phyloP scores from a whole-genome alignment of 2,113 vertebrate species.

The Petrocephalus microphthalmus region DNA sequence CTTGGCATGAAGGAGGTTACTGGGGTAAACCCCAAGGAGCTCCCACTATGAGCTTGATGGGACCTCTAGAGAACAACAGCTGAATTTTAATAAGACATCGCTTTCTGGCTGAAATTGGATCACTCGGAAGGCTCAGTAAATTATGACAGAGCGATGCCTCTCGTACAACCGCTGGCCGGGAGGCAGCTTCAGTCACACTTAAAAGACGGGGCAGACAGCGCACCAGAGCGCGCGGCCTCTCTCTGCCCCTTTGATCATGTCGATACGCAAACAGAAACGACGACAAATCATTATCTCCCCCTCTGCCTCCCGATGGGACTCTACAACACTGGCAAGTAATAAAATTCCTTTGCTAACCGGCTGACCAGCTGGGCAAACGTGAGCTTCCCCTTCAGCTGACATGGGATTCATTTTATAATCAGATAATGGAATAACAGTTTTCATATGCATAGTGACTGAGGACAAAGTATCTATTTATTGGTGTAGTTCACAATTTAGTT shows the following conservation, averaged over 20 bases:
- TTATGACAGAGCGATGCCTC: background rate
- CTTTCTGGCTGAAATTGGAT: slow-evolving; percentile 9
- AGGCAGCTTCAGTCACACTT: background rate
- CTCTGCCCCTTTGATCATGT: background rate
- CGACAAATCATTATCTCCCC: background rate
- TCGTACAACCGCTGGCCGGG: background rate
- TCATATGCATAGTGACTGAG: background rate
- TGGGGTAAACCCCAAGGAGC: slow-evolving; percentile 3
- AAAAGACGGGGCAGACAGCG: background rate
- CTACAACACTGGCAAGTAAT: background rate
- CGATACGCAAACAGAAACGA: slow-evolving; percentile 4
- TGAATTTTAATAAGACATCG: slow-evolving; percentile 12
- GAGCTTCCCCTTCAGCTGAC: background rate
- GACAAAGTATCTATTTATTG: background rate
- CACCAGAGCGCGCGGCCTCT: background rate
- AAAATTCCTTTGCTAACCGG: background rate
- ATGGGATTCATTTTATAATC: slow-evolving; percentile 12
- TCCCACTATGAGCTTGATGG: slow-evolving; percentile 2
- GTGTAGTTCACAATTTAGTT: background rate
- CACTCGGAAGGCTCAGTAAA: background rate
- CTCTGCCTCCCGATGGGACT: background rate
- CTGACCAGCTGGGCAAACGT: background rate
- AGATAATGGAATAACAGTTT: background rate
- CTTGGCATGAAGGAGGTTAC: slow-evolving; percentile 8
- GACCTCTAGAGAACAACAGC: background rate